These are phyloP conservation scores for Acanthochromis polyacanthus DNA, from an alignment of 2,113 vertebrate species.

Conservation along the genomic window DNA sequence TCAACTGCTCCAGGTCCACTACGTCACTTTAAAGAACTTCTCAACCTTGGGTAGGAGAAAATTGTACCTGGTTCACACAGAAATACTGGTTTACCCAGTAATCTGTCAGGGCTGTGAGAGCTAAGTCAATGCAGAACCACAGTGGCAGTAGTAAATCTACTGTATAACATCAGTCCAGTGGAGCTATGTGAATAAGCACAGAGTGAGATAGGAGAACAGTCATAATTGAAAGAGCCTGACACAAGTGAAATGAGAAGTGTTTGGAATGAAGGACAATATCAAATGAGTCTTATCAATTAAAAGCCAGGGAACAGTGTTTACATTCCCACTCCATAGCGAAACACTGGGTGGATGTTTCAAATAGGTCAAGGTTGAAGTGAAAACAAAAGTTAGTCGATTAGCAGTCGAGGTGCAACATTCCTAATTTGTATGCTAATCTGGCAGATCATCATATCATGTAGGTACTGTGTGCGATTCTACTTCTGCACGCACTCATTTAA, in stretches of 20 bases:
- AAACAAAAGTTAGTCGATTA: slow-evolving; percentile 83
- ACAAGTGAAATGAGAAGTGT: slow-evolving; percentile 43
- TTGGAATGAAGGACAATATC: slow-evolving; percentile 77
- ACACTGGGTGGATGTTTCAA: slow-evolving; percentile 71
- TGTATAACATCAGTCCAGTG: slow-evolving; percentile 3
- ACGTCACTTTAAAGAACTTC: slow-evolving; percentile 65
- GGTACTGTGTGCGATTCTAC: slow-evolving; percentile 75
- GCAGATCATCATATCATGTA: slow-evolving; percentile 75
- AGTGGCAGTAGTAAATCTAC: slow-evolving; percentile 14
- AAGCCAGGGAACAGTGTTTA: slow-evolving; percentile 70
- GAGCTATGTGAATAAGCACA: slow-evolving; percentile 23
- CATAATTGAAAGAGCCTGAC: slow-evolving; percentile 63
- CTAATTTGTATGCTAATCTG: slow-evolving; percentile 84
- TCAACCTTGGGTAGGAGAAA: slow-evolving; percentile 31
- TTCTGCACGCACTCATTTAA: slow-evolving; percentile 83
- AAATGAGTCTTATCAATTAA: slow-evolving; percentile 79
- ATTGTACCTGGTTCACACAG: slow-evolving; percentile 32
- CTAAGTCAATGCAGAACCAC: slow-evolving; percentile 18
- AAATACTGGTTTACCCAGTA: slow-evolving; percentile 10
- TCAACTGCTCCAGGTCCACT: slow-evolving; percentile 66
- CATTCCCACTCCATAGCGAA: slow-evolving; percentile 68
- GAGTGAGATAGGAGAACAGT: slow-evolving; percentile 32
- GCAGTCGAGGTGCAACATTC: slow-evolving; percentile 76
- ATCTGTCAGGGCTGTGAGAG: slow-evolving; percentile 1
- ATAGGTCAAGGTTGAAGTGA: slow-evolving; percentile 83